These are phyloP conservation scores for Pipa parva DNA, from an alignment of 2,113 vertebrate genomes.

Conservation along the genomic window DNA sequence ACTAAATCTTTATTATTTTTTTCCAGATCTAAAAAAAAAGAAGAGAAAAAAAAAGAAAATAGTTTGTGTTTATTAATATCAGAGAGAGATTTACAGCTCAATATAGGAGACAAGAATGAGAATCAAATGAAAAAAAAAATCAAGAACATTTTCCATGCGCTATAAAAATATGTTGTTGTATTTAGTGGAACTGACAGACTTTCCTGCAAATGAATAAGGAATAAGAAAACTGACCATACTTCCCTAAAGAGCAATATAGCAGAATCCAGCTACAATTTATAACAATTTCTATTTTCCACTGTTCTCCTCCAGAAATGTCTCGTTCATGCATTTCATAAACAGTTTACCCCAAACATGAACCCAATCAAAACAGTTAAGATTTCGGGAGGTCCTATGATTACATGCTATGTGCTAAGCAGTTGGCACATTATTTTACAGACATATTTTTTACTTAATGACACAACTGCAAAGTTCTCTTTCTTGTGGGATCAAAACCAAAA, in stretches of 20 bases:
- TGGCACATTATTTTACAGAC: conserved; percentile 10
- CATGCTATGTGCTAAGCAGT: conserved; percentile 9
- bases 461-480: conserved; percentile 8
- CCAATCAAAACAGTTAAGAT: conserved; percentile 11
- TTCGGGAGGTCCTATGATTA: conserved; percentile 18
- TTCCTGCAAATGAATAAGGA: conserved; percentile 3
- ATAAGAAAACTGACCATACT: conserved; percentile 13
- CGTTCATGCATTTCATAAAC: conserved; percentile 5
- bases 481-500: conserved; percentile 12
- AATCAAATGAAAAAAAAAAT: neutral
- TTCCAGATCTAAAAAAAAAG: too few species aligned
- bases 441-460: conserved; percentile 28
- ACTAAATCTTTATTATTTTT: too few species aligned
- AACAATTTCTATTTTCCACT: neutral
- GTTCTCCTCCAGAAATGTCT: conserved; percentile 6
- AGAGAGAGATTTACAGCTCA: too few species aligned
- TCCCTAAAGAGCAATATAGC: conserved; percentile 2
- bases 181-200: neutral
- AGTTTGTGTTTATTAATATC: too few species aligned
- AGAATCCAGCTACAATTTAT: conserved; percentile 1
- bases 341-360: conserved; percentile 33
- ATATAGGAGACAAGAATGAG: too few species aligned
- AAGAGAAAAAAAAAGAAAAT: too few species aligned
- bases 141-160: neutral
- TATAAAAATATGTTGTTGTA: neutral